These are phyloP conservation scores for Zonotrichia leucophrys DNA, from an alignment of 2,113 vertebrate genomes.

Conservation along the genomic window DNA sequence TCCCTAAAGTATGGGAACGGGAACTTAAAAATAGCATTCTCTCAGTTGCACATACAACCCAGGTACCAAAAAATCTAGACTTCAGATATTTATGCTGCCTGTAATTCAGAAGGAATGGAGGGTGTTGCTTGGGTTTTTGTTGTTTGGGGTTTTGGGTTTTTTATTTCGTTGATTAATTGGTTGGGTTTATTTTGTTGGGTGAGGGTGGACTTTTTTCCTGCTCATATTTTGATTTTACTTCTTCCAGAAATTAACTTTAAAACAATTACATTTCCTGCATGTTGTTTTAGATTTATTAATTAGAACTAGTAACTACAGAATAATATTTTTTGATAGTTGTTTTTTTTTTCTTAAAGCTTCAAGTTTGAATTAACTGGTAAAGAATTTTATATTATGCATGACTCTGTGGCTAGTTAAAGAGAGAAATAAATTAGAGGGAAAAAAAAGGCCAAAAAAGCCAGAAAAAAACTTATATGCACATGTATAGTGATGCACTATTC, in stretches of 20 bases:
- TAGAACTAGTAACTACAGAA: background rate
- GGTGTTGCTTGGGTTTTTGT: background rate
- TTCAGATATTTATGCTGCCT: background rate
- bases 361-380: background rate
- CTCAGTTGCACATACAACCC: background rate
- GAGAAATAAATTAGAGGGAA: background rate
- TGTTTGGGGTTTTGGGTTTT: no score
- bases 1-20: background rate
- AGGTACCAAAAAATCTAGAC: background rate
- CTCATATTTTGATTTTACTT: background rate
- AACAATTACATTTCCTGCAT: background rate
- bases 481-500: background rate
- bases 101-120: fast-evolving
- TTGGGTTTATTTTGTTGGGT: background rate
- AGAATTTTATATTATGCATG: background rate
- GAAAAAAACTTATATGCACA: background rate
- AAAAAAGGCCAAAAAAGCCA: background rate
- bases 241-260: background rate
- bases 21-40: background rate
- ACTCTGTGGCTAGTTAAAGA: background rate
- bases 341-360: background rate
- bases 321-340: background rate
- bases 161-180: background rate
- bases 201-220: fast-evolving
- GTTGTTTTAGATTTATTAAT: no score